phyloP scores from a whole-genome alignment of 2,797 vertebrate species.

The Alosa sapidissima region DNA sequence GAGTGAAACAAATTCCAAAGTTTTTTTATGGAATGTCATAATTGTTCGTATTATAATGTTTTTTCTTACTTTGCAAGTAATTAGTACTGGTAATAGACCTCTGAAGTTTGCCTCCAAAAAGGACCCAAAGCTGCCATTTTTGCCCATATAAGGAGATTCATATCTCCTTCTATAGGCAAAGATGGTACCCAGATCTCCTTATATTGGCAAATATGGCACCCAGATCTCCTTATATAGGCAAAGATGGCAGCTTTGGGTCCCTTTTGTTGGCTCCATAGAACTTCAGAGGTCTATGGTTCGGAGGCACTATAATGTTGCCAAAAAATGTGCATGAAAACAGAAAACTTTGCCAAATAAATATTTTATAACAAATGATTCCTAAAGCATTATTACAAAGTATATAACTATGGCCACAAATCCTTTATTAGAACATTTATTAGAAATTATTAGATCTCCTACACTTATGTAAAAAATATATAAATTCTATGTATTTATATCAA shows the following conservation, averaged over 20 bases:
- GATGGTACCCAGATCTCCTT: too few relatives aligned
- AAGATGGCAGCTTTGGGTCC: too few relatives aligned
- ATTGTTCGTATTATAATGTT: background rate
- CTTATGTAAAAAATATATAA: background rate
- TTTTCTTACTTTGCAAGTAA: constrained; percentile 2
- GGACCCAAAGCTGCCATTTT: too few relatives aligned
- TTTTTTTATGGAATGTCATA: background rate
- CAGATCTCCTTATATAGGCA: too few relatives aligned
- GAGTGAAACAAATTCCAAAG: background rate
- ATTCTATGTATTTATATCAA: constrained; percentile 22
- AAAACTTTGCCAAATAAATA: constrained; percentile 8
- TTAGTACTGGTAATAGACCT: background rate
- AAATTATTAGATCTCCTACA: background rate
- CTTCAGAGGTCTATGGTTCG: background rate
- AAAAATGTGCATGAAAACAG: background rate
- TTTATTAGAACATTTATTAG: background rate
- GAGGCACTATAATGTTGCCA: background rate
- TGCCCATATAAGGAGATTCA: too few relatives aligned
- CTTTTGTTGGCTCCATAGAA: too few relatives aligned
- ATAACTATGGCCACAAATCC: background rate
- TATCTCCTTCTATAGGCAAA: too few relatives aligned
- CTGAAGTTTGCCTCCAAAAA: too few relatives aligned
- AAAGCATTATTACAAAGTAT: constrained; percentile 18
- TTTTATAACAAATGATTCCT: constrained; percentile 13
- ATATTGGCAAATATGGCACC: too few relatives aligned